phyloP scores from a whole-genome alignment of 2,888 invertebrate species.

The Volucella zonaria region DNA sequence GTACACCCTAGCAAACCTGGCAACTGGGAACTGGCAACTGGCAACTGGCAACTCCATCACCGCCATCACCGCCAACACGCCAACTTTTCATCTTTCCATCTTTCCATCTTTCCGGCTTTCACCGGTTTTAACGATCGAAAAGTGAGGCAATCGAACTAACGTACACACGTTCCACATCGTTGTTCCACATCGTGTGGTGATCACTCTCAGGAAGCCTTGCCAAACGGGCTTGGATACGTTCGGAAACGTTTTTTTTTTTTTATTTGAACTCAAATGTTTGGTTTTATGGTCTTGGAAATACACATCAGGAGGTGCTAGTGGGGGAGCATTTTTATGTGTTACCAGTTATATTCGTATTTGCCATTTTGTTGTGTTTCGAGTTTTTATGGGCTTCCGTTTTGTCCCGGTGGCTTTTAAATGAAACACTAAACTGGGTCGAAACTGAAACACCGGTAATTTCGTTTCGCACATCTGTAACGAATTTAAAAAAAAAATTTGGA shows the following conservation, averaged over 20 bases:
- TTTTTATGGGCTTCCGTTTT: constrained; percentile 29
- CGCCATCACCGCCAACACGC: constrained; percentile 13
- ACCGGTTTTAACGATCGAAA: constrained; percentile 29
- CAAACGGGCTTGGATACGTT: background rate
- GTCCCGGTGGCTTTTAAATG: background rate
- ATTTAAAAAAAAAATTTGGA: background rate
- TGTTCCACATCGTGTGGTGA: background rate
- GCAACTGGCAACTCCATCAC: background rate
- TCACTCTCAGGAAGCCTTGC: background rate
- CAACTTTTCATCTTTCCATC: background rate
- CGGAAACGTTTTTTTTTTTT: no score
- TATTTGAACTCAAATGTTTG: constrained; percentile 2
- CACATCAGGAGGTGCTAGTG: constrained; percentile 45
- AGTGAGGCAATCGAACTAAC: constrained; percentile 31
- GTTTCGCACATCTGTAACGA: constrained; percentile 49
- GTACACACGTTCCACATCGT: constrained; percentile 3
- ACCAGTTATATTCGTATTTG: background rate
- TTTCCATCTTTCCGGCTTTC: no score
- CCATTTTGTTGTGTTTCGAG: constrained; percentile 25
- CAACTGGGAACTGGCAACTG: no score
- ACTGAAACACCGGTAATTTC: constrained; percentile 11
- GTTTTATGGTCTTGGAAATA: constrained; percentile 32
- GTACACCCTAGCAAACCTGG: background rate
- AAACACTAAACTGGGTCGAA: background rate
- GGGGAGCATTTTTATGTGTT: constrained; percentile 3